Evolutionary conservation across 1,140 invertebrate species (phyloP).

Genomic region (Saccostrea cuccullata): DNA sequence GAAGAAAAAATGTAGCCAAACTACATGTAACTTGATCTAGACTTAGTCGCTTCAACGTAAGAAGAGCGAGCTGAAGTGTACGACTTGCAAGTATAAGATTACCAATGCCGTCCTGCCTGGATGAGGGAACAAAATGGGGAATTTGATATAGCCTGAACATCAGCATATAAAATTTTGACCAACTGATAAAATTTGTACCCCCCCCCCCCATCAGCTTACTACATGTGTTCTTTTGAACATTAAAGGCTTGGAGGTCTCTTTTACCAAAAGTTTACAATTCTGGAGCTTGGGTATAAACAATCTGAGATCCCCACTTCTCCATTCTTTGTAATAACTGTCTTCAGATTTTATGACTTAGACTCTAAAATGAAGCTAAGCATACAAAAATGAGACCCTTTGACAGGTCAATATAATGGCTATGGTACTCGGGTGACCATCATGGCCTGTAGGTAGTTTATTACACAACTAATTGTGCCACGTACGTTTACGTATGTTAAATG

Average conservation of each 20-base stretch:
- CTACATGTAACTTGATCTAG: slow-evolving; percentile 18
- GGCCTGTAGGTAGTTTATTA: background rate
- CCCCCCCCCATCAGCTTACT: background rate
- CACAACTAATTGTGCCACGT: too few species aligned
- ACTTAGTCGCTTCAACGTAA: slow-evolving; percentile 50
- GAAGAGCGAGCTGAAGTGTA: slow-evolving; percentile 51
- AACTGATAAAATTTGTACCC: slow-evolving; percentile 33
- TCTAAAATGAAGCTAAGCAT: too few species aligned
- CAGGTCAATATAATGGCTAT: too few species aligned
- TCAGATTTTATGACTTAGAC: too few species aligned
- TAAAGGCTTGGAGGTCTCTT: too few species aligned
- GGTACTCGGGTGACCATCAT: too few species aligned
- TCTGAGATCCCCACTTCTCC: too few species aligned
- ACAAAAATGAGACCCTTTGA: too few species aligned
- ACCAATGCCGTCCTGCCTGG: slow-evolving; percentile 45
- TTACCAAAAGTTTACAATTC: too few species aligned
- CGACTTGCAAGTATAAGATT: slow-evolving; percentile 49
- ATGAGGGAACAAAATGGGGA: slow-evolving; percentile 37
- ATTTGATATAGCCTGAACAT: slow-evolving; percentile 44
- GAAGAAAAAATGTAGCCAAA: slow-evolving; percentile 38
- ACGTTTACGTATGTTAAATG: too few species aligned
- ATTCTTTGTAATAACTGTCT: too few species aligned
- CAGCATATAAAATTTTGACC: slow-evolving; percentile 24
- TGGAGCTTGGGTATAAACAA: too few species aligned
- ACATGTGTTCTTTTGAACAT: background rate